Conservation (phyloP, 2,888 invertebrate genomes). For the Eudemis profundana region DNA sequence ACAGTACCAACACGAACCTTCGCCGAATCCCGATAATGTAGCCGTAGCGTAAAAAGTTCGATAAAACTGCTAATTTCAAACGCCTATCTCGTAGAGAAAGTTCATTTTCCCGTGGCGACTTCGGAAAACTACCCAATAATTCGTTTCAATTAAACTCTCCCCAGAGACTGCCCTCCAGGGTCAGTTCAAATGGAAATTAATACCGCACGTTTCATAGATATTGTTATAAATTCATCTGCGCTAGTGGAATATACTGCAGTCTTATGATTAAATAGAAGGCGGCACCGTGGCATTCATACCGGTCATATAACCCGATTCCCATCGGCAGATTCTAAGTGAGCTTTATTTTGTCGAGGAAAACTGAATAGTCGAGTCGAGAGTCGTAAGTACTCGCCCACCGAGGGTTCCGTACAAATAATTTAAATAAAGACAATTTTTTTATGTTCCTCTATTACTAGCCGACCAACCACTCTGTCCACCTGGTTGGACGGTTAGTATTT, state of each 20-base stretch:
- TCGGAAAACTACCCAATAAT: constrained; percentile 38
- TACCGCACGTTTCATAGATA: constrained; percentile 33
- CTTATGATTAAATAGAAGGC: constrained; percentile 20
- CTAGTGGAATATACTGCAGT: constrained; percentile 6
- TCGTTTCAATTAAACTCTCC: constrained; percentile 42
- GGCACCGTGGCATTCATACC: neutral
- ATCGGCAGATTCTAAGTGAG: neutral
- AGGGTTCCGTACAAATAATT: too few species aligned
- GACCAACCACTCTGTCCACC: too few species aligned
- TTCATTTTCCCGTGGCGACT: constrained; percentile 16
- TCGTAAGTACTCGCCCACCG: too few species aligned
- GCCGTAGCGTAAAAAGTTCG: too few species aligned
- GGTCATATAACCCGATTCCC: neutral
- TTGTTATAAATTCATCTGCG: constrained; percentile 36
- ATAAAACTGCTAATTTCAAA: too few species aligned
- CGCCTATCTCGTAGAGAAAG: neutral
- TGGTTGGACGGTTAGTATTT: too few species aligned
- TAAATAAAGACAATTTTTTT: too few species aligned
- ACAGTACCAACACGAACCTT: too few species aligned
- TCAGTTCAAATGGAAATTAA: constrained; percentile 40
- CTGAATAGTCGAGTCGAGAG: too few species aligned
- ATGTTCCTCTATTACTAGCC: too few species aligned
- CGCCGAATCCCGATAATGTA: too few species aligned
- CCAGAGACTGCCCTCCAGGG: constrained; percentile 18
- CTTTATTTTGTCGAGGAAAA: too few species aligned